Conservation (phyloP, 2,797 vertebrate genomes). For the Gymnothorax reevesii region DNA sequence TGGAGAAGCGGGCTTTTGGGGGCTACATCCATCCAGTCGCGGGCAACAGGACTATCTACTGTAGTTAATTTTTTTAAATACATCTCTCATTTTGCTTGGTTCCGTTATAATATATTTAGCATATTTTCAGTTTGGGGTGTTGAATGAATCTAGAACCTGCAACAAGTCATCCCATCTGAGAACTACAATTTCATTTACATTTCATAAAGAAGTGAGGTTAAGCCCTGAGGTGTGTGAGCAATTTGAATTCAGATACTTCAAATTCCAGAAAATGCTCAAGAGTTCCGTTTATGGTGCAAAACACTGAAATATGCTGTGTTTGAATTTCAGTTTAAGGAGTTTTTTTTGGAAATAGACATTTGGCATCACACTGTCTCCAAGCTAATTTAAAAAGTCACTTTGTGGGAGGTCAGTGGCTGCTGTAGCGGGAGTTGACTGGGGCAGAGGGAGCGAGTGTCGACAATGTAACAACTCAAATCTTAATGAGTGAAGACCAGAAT, state of each 20-base stretch:
- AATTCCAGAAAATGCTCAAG: neutral
- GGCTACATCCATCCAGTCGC: too few relatives aligned
- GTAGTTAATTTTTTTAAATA: too few relatives aligned
- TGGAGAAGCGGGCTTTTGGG: too few relatives aligned
- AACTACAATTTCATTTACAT: neutral
- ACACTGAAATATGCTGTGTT: neutral
- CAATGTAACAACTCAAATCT: too few relatives aligned
- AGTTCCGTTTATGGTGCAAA: neutral
- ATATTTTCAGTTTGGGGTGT: too few relatives aligned
- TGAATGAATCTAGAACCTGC: too few relatives aligned
- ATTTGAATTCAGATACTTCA: constrained; percentile 1
- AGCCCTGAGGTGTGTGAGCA: constrained; percentile 5
- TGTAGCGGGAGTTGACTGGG: neutral
- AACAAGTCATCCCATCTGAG: neutral
- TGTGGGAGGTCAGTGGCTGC: neutral
- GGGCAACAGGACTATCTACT: too few relatives aligned
- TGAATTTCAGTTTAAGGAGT: neutral
- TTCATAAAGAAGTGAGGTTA: neutral
- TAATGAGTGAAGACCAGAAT: neutral
- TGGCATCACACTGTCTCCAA: neutral
- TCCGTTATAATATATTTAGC: too few relatives aligned
- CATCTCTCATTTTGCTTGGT: too few relatives aligned
- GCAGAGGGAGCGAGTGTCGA: neutral
- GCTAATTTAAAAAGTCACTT: neutral
- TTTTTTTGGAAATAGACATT: neutral